Evolutionary conservation across 2,888 invertebrate species (phyloP).

Genomic region (Protophormia terraenovae): DNA sequence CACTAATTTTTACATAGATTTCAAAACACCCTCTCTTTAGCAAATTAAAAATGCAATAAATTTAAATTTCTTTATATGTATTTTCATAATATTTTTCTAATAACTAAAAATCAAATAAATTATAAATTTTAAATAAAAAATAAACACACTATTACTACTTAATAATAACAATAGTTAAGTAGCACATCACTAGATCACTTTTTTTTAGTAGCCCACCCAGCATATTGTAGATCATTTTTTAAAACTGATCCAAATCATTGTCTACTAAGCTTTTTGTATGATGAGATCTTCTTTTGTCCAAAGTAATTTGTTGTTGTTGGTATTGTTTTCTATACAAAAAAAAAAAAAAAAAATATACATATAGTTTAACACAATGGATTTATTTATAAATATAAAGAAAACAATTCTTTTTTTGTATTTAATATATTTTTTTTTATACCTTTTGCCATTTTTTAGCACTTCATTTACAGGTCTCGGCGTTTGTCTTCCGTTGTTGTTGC

Average conservation of each 20-base stretch:
- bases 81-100: slow-evolving; percentile 42
- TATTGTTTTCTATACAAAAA: slow-evolving; percentile 41
- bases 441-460: slow-evolving; percentile 34
- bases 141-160: slow-evolving; percentile 30
- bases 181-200: slow-evolving; percentile 44
- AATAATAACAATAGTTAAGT: too few relatives aligned
- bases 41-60: too few relatives aligned
- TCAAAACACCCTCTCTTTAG: too few relatives aligned
- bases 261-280: slow-evolving; percentile 33
- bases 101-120: slow-evolving; percentile 46
- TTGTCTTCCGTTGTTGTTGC: slow-evolving; percentile 30
- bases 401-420: background rate
- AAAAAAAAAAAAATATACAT: background rate
- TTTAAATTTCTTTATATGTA: background rate
- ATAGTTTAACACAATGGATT: slow-evolving; percentile 3
- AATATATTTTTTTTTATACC: slow-evolving; percentile 22
- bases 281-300: slow-evolving; percentile 58
- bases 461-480: slow-evolving; percentile 44
- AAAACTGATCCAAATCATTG: slow-evolving; percentile 62
- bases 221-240: background rate
- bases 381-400: background rate
- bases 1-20: too few relatives aligned
- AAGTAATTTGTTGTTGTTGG: slow-evolving; percentile 27
- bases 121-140: slow-evolving; percentile 15
- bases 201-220: background rate